A percentile compares a stretch with the other conserved stretches of the same genome.
These are phyloP conservation scores for Drosophila pseudotalamancana DNA, from an alignment of 2,888 invertebrate species.

Conservation along the genomic window DNA sequence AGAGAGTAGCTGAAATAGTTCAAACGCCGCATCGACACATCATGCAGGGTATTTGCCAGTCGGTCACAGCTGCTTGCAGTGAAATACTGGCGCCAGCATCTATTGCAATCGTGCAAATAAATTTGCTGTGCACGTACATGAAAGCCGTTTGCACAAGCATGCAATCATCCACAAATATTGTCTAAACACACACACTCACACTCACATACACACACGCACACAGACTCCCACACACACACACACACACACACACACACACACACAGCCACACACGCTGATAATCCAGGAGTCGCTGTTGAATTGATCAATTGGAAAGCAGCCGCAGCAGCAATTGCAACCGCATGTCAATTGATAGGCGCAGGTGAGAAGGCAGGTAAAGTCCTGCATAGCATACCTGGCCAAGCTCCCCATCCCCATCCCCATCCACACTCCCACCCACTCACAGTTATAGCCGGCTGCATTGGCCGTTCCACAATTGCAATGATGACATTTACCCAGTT, in stretches of 20 bases:
- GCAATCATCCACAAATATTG: constrained; percentile 80
- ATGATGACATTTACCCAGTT: constrained; percentile 65
- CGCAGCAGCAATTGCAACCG: constrained; percentile 45
- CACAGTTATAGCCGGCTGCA: constrained; percentile 10
- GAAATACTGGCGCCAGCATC: constrained; percentile 51
- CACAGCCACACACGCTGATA: constrained; percentile 39
- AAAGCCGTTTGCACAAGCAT: constrained; percentile 79
- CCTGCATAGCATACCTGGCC: not conserved
- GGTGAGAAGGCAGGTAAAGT: constrained; percentile 1
- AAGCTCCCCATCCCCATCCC: not conserved
- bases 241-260: not conserved
- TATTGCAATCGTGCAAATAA: constrained; percentile 77
- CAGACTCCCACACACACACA: not conserved
- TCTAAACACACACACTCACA: constrained; percentile 55
- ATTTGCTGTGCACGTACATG: constrained; percentile 78
- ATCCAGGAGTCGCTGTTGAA: constrained; percentile 57
- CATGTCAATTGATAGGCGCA: constrained; percentile 59
- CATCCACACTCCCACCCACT: not conserved
- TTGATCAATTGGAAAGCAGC: constrained; percentile 65
- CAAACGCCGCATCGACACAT: too few species aligned
- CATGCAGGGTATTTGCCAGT: not conserved
- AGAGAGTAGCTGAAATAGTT: too few species aligned
- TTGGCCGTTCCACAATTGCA: too few species aligned
- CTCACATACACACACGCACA: not conserved
- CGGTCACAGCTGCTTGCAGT: not conserved